Evolutionary conservation across 2,888 invertebrate species (phyloP).

Genomic region (Leucozona laternaria): DNA sequence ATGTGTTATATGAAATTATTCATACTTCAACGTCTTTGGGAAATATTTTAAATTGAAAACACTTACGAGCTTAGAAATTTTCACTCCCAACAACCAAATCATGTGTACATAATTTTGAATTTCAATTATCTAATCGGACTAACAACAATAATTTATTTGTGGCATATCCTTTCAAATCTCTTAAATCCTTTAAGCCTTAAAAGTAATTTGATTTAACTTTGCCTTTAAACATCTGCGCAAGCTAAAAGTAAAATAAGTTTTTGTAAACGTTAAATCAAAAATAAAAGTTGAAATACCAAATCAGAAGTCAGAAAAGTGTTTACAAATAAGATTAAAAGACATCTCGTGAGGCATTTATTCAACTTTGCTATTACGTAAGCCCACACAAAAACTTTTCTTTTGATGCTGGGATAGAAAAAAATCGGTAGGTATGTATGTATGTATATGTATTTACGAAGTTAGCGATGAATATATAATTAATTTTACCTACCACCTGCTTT

Average conservation of each 20-base stretch:
- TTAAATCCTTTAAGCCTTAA: slow-evolving; percentile 2
- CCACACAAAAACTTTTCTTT: not conserved
- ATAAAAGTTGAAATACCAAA: slow-evolving; percentile 15
- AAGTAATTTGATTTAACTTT: slow-evolving; percentile 17
- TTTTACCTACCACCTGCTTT: slow-evolving; percentile 1
- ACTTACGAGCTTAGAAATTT: not conserved
- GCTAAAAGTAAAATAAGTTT: not conserved
- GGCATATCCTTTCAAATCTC: not conserved
- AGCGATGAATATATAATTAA: slow-evolving; percentile 1
- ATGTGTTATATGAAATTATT: no score
- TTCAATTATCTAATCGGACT: not conserved
- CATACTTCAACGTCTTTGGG: no score
- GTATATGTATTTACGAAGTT: not conserved
- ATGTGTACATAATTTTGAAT: not conserved
- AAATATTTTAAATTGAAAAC: not conserved
- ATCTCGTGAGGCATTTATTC: not conserved
- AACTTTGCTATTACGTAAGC: not conserved
- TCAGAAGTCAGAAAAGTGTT: slow-evolving; percentile 14
- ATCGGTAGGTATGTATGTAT: no score
- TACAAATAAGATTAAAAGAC: slow-evolving; percentile 18
- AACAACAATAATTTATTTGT: not conserved
- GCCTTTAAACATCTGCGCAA: not conserved
- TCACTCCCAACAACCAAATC: not conserved
- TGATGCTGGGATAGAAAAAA: not conserved
- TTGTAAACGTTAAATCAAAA: not conserved